A percentile compares a stretch with the other conserved stretches of the same genome.
Evolutionary conservation across 2,888 invertebrate species (phyloP).

Genomic region (Eupithecia inturbata): DNA sequence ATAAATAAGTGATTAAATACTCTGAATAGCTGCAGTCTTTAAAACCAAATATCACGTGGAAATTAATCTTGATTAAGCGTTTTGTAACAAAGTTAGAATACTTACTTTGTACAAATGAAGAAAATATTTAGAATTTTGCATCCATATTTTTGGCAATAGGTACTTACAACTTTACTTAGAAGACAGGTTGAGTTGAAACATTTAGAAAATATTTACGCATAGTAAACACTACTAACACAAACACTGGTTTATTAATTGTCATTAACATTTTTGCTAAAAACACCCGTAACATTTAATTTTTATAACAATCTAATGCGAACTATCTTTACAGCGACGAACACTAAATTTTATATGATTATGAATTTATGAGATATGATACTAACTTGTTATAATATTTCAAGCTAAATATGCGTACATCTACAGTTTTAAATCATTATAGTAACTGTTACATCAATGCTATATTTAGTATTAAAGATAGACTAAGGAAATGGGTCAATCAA

Average conservation of each 20-base stretch:
- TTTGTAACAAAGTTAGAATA: conserved; percentile 18
- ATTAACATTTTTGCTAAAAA: conserved; percentile 56
- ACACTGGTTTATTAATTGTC: conserved; percentile 61
- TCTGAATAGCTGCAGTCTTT: conserved; percentile 58
- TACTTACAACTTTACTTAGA: too few relatives aligned
- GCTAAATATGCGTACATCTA: conserved; percentile 29
- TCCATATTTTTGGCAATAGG: not conserved
- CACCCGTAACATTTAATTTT: conserved; percentile 66
- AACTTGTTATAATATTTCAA: conserved; percentile 31
- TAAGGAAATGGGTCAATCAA: conserved; percentile 22
- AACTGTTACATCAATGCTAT: conserved; percentile 28
- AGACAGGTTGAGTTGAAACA: not conserved
- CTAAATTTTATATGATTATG: conserved; percentile 21
- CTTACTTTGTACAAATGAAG: conserved; percentile 58
- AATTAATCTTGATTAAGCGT: conserved; percentile 43
- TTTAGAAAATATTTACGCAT: not conserved
- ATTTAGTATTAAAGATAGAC: conserved; percentile 19
- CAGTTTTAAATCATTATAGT: conserved; percentile 22
- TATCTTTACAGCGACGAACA: conserved; percentile 56
- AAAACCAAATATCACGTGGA: conserved; percentile 56
- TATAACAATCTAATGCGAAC: conserved; percentile 72
- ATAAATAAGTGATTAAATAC: conserved; percentile 56
- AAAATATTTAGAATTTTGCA: conserved; percentile 37
- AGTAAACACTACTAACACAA: conserved; percentile 9
- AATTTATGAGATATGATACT: conserved; percentile 17